Percentiles rank a stretch among this genome's conserved stretches.
Evolutionary conservation across 2,888 invertebrate species (phyloP).

Genomic region (Parthenolecanium corni): DNA sequence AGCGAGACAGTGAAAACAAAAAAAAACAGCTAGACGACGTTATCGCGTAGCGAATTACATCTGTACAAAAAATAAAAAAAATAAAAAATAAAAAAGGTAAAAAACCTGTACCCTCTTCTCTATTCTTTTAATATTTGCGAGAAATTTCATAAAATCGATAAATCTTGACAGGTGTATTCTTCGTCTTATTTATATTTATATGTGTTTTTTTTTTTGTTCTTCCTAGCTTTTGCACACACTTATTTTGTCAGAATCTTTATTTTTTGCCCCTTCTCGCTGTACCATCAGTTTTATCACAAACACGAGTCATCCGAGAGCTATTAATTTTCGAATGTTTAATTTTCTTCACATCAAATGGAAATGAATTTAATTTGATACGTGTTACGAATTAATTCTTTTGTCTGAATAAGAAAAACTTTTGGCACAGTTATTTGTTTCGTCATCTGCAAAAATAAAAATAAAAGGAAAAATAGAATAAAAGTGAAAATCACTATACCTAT

Average conservation of each 20-base stretch:
- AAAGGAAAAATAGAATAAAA: too few relatives aligned
- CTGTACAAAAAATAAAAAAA: neutral
- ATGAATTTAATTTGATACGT: neutral
- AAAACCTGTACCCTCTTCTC: neutral
- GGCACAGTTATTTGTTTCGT: too few relatives aligned
- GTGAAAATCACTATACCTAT: too few relatives aligned
- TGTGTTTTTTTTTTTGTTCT: neutral
- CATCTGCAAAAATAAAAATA: too few relatives aligned
- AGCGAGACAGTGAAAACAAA: neutral
- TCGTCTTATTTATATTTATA: neutral
- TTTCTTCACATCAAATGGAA: neutral
- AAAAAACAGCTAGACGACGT: neutral
- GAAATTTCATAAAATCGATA: neutral
- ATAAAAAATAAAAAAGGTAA: too few relatives aligned
- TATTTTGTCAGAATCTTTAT: neutral
- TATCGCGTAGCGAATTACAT: neutral
- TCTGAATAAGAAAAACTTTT: too few relatives aligned
- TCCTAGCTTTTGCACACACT: neutral
- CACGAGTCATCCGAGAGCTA: neutral
- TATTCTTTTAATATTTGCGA: conserved; percentile 1
- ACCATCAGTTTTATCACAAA: neutral
- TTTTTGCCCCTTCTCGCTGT: neutral
- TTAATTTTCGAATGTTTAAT: neutral
- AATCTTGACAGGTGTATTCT: neutral
- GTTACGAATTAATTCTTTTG: neutral